A percentile compares a stretch with the other conserved stretches of the same genome.
phyloP scores from a whole-genome alignment of 2,113 vertebrate species.

The Bungarus multicinctus region DNA sequence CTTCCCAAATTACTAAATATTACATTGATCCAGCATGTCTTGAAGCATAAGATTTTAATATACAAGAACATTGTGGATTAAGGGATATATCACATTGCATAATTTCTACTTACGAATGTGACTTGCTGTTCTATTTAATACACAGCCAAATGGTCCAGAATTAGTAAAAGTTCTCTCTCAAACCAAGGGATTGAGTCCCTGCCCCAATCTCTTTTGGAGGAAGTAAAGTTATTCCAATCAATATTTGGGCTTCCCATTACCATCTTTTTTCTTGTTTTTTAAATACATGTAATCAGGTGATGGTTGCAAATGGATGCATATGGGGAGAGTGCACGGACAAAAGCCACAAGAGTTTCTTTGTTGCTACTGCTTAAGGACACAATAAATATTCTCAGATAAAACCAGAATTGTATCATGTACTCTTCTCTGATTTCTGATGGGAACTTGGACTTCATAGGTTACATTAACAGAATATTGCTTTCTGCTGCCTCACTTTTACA shows the following conservation, averaged over 20 bases:
- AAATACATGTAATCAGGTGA: neutral
- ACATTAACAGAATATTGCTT: neutral
- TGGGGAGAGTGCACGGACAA: neutral
- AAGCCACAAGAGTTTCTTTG: neutral
- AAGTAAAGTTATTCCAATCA: neutral
- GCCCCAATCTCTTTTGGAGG: neutral
- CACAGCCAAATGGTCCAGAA: neutral
- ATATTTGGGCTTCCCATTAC: neutral
- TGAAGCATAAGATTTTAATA: neutral
- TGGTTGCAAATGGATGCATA: neutral
- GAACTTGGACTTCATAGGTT: neutral
- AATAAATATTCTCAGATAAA: neutral
- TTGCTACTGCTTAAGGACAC: neutral
- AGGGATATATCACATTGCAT: neutral
- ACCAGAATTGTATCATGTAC: neutral
- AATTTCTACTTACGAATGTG: neutral
- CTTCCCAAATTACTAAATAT: neutral
- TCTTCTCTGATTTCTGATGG: neutral
- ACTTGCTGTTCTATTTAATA: neutral
- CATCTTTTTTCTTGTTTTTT: neutral
- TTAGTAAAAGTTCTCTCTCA: neutral
- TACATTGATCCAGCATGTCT: neutral
- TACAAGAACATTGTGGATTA: neutral
- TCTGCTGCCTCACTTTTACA: neutral
- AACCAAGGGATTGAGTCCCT: neutral